phyloP scores from a whole-genome alignment of 2,113 vertebrate species.

The Delphinus delphis region DNA sequence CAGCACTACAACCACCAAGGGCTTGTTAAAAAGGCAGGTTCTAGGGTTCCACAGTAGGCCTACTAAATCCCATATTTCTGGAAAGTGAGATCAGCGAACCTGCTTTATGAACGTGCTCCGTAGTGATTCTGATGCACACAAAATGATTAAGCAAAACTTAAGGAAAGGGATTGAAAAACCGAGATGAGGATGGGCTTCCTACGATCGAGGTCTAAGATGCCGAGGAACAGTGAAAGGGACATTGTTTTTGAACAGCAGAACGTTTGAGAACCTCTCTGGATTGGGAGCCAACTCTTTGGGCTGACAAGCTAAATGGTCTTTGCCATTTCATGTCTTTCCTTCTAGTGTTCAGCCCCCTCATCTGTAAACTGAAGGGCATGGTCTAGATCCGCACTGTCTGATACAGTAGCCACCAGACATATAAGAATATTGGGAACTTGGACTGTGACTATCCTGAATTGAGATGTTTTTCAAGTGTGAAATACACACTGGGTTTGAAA shows the following conservation, averaged over 20 bases:
- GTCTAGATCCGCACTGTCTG: background rate
- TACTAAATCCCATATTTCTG: background rate
- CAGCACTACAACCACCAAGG: background rate
- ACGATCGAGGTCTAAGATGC: background rate
- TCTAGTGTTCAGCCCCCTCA: background rate
- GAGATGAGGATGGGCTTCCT: background rate
- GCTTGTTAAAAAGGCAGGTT: background rate
- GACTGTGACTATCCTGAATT: background rate
- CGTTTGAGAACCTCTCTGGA: background rate
- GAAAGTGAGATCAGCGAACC: background rate
- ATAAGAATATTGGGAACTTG: background rate
- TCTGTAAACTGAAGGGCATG: background rate
- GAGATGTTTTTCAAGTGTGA: background rate
- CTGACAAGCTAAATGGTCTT: background rate
- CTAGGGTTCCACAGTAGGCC: accelerated
- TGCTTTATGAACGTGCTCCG: background rate
- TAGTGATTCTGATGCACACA: background rate
- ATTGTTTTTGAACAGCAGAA: background rate
- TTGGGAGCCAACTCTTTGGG: background rate
- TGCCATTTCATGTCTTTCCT: no score
- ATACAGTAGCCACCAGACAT: background rate
- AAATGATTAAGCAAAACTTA: background rate
- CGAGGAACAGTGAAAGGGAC: background rate
- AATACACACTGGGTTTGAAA: background rate
- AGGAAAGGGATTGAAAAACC: background rate